phyloP scores from a whole-genome alignment of 2,113 vertebrate genomes.

The Caracal caracal region DNA sequence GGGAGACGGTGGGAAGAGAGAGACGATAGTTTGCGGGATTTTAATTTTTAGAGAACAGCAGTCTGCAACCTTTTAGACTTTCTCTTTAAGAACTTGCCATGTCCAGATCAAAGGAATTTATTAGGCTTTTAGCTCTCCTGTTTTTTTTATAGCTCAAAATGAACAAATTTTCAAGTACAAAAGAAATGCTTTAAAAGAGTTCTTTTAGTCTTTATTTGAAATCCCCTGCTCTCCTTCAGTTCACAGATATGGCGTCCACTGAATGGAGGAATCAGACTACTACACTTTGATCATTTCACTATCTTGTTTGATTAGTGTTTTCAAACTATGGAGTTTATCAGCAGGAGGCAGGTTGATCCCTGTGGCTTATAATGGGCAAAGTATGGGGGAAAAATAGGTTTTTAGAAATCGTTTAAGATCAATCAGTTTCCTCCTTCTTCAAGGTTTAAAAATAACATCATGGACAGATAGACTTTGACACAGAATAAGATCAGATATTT shows the following conservation, averaged over 20 bases:
- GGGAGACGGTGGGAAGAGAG: not conserved
- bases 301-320: slow-evolving; percentile 87
- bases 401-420: slow-evolving; percentile 85
- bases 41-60: slow-evolving; percentile 73
- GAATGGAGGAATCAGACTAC: slow-evolving; percentile 82
- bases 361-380: slow-evolving; percentile 85
- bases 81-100: slow-evolving; percentile 75
- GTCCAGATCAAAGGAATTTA: slow-evolving; percentile 80
- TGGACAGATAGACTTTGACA: slow-evolving; percentile 76
- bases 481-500: slow-evolving; percentile 75
- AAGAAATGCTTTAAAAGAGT: slow-evolving; percentile 78
- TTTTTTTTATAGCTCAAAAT: slow-evolving; percentile 80
- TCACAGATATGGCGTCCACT: slow-evolving; percentile 78
- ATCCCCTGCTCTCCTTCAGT: slow-evolving; percentile 79
- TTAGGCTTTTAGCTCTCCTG: slow-evolving; percentile 75
- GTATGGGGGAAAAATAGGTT: slow-evolving; percentile 80
- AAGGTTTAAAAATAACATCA: slow-evolving; percentile 84
- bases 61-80: slow-evolving; percentile 65
- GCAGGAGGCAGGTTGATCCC: slow-evolving; percentile 84
- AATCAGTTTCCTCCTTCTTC: slow-evolving; percentile 80
- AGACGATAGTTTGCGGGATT: slow-evolving; percentile 37
- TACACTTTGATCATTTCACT: slow-evolving; percentile 84
- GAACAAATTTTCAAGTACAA: slow-evolving; percentile 81
- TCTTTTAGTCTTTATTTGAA: slow-evolving; percentile 83
- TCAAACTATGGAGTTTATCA: slow-evolving; percentile 85